Base-by-base conservation (phyloP, 1,140 invertebrate species). In the Zophobas atratus region DNA sequence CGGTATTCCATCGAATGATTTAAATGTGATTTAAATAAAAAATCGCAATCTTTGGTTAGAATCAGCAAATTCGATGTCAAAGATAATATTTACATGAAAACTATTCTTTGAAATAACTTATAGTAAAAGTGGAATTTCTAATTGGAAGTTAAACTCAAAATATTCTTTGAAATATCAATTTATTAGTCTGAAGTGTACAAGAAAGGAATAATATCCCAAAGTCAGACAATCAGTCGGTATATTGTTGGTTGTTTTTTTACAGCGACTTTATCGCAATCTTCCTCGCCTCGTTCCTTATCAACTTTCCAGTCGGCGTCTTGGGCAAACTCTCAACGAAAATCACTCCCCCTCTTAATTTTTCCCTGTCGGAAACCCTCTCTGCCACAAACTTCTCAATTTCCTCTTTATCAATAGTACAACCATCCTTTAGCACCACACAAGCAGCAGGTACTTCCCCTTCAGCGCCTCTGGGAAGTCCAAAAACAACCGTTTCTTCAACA, bases 401-500 rank as follows among this genome's bases (percentile, higher is more conserved):
- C 8, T 46, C 43, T 46, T 3, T 8, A 4, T 46, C 43, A 3
- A 46, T 4, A 46, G 43, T 8, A 46, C 3, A 46, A 8, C 43
- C 36, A 1, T 73, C 71, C 20, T 75, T 46, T 20, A 75, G 34
- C 34, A 75, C 74, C 32, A 75, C 56, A 46, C 39, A 48, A 46
- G 74, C 74, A 6, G 56, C 53, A 2, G 74, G 74, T 20, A 60
- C 33, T 60, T 63, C 57, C 3, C 74, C 74, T 35, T 75, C 56
- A 33, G 43, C 56, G 1, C 46, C 55, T 5, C 35, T 20, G 3
- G 55, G 74, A 55, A 36, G 6, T 35, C 55, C 74, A 75, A 75
- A 63, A n/a, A 67, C 74, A 33, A 43, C 53, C 1, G 39, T 53
- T 6, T 75, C 57, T 35, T 46, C 43, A 48, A 95, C 88, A 0